Conservation (phyloP, 1,140 invertebrate species). For the Cryptotermes secundus region DNA sequence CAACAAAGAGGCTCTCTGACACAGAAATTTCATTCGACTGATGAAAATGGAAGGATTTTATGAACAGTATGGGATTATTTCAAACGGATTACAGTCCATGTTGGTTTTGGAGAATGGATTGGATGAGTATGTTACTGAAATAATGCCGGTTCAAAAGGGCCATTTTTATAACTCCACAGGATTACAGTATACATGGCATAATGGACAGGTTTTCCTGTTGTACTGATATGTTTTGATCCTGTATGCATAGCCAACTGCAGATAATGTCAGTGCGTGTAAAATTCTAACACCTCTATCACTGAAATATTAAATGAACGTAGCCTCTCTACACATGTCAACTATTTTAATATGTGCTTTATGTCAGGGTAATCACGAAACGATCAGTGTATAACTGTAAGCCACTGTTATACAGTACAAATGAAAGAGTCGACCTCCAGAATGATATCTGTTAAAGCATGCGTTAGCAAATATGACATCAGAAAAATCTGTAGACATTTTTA, state of each 20-base stretch:
- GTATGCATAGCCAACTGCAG: not conserved
- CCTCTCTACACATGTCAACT: not conserved
- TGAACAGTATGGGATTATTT: not conserved
- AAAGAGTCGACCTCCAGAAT: not conserved
- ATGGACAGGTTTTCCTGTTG: not conserved
- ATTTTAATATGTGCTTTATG: not conserved
- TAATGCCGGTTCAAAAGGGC: not conserved
- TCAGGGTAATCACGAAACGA: not conserved
- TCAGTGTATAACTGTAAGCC: not conserved
- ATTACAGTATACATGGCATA: not conserved
- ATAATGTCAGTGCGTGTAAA: not conserved
- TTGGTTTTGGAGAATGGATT: not conserved
- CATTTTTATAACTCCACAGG: not conserved
- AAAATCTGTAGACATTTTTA: not conserved
- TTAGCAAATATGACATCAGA: not conserved
- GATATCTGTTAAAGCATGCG: not conserved
- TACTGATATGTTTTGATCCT: not conserved
- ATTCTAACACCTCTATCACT: not conserved
- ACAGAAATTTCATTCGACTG: not conserved
- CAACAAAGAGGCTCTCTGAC: not conserved
- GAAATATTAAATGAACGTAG: not conserved
- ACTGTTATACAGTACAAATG: not conserved
- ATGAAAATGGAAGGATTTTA: not conserved
- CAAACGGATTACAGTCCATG: not conserved
- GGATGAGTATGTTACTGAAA: not conserved